Percentiles rank a stretch among this genome's conserved stretches.
Evolutionary conservation across 35 echinoderm and acorn worm genomes (phyloP).

Genomic region (Ptychodera flava): DNA sequence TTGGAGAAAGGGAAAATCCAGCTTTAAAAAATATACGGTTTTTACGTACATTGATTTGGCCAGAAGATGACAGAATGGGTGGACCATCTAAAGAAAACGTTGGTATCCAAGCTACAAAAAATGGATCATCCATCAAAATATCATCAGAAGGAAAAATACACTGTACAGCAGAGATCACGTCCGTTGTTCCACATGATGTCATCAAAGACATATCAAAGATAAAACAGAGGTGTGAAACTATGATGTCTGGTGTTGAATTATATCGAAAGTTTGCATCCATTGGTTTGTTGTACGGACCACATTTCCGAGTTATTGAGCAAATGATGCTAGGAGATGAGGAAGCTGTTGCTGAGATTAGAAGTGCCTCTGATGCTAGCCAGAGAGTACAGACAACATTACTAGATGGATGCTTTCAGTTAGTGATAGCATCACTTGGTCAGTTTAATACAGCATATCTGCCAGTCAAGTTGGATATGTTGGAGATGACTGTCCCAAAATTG

Average conservation of each 20-base stretch:
- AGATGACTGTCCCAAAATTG: constrained; percentile 45
- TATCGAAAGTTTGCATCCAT: constrained; percentile 33
- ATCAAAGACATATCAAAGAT: constrained; percentile 26
- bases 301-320: constrained; percentile 59
- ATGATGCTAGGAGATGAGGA: constrained; percentile 59
- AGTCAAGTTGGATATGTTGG: constrained; percentile 27
- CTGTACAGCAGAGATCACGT: constrained; percentile 20
- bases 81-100: constrained; percentile 34
- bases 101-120: constrained; percentile 33
- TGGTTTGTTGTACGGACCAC: constrained; percentile 49
- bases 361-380: constrained; percentile 49
- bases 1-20: constrained; percentile 12
- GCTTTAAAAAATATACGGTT: constrained; percentile 50
- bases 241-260: constrained; percentile 55
- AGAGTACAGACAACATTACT: constrained; percentile 53
- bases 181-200: constrained; percentile 22
- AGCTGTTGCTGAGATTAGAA: constrained; percentile 25
- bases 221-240: too few species aligned
- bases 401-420: constrained; percentile 61
- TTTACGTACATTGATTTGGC: constrained; percentile 35
- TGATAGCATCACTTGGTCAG: constrained; percentile 15
- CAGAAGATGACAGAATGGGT: constrained; percentile 41
- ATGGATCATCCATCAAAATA: constrained; percentile 37
- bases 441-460: constrained; percentile 42
- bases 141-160: constrained; percentile 26